These are phyloP conservation scores for Meloidogyne exigua DNA, from an alignment of 1,140 invertebrate genomes.

Conservation along the genomic window DNA sequence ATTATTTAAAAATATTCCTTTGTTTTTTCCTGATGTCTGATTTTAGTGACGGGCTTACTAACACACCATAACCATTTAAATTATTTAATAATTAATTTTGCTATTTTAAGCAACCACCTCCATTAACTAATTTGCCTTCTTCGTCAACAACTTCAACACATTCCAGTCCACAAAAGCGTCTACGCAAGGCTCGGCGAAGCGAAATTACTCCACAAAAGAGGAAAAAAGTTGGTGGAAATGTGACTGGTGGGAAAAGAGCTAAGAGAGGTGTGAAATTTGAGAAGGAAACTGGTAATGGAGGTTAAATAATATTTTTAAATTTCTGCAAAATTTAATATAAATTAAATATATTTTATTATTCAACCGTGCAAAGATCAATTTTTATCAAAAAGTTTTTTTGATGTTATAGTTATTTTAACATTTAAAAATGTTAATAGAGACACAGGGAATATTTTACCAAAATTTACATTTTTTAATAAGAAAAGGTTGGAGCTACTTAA, in stretches of 20 bases:
- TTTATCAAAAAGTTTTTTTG: too few relatives aligned
- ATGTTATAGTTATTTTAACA: too few relatives aligned
- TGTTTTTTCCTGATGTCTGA: too few relatives aligned
- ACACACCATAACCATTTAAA: too few relatives aligned
- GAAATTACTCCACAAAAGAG: conserved; percentile 27
- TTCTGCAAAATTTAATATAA: neutral
- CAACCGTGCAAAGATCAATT: neutral
- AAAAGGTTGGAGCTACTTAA: too few relatives aligned
- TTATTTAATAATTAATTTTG: neutral
- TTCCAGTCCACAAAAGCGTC: conserved; percentile 8
- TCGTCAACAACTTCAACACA: neutral
- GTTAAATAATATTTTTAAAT: neutral
- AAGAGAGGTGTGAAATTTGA: neutral
- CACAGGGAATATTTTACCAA: too few relatives aligned
- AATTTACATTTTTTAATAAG: too few relatives aligned
- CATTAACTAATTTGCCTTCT: neutral
- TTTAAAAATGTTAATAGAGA: too few relatives aligned
- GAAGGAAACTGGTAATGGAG: neutral
- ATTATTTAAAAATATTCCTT: neutral
- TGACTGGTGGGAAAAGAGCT: neutral
- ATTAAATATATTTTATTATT: neutral
- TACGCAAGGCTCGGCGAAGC: conserved; percentile 16
- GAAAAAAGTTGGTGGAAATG: neutral
- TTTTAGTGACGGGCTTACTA: too few relatives aligned
- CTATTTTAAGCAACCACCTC: neutral